phyloP scores from a whole-genome alignment of 2,797 vertebrate genomes.

The Sarcophilus harrisii region DNA sequence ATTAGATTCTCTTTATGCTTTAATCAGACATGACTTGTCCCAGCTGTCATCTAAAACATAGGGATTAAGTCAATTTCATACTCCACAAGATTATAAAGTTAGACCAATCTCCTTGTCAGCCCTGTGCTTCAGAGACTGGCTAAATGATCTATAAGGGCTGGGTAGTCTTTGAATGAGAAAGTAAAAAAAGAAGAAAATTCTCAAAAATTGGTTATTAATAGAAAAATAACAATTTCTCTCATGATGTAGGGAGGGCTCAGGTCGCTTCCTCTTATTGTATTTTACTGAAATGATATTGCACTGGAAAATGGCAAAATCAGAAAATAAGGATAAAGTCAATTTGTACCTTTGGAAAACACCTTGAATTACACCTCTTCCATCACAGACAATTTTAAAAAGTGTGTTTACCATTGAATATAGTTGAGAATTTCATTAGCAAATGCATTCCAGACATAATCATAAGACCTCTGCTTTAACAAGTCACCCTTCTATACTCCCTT shows the following conservation, averaged over 20 bases:
- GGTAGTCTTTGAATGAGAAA: not conserved
- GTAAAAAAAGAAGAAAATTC: not conserved
- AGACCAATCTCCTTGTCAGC: not conserved
- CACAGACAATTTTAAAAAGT: not conserved
- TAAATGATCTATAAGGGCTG: not conserved
- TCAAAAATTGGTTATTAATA: not conserved
- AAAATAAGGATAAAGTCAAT: not conserved
- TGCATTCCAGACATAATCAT: not conserved
- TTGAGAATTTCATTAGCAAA: not conserved
- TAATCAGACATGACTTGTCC: not conserved
- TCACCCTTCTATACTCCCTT: not conserved
- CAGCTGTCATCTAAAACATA: too few species aligned
- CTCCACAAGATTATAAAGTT: not conserved
- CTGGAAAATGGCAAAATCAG: not conserved
- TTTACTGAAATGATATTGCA: not conserved
- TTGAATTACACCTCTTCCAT: not conserved
- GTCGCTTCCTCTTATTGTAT: not conserved
- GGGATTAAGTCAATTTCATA: not conserved
- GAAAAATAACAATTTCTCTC: not conserved
- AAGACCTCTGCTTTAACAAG: not conserved
- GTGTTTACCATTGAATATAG: not conserved
- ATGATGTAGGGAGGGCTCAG: not conserved
- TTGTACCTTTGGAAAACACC: not conserved
- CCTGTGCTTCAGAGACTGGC: not conserved
- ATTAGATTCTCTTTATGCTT: not conserved